Conservation (phyloP, 2,888 invertebrate species). For the Drosophila putrida region DNA sequence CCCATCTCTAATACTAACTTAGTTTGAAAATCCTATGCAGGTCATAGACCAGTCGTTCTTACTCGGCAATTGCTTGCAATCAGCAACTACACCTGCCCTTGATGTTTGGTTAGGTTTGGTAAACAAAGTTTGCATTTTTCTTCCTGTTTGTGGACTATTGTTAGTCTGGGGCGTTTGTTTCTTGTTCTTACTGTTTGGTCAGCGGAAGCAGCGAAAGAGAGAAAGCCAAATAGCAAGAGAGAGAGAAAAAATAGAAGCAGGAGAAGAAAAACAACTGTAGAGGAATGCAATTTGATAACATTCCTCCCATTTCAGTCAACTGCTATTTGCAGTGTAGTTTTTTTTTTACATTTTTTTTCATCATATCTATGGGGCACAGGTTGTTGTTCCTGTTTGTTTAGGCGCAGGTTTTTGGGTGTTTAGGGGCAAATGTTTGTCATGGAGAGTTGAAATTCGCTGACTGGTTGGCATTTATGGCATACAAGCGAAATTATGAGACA, state of each 20-base stretch:
- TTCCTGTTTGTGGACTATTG: slow-evolving; percentile 34
- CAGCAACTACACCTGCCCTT: slow-evolving; percentile 7
- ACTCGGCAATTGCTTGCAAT: not conserved
- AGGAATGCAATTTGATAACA: slow-evolving; percentile 63
- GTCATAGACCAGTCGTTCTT: slow-evolving; percentile 9
- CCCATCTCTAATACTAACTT: not conserved
- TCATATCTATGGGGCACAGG: slow-evolving; percentile 48
- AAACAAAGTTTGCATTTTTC: slow-evolving; percentile 35
- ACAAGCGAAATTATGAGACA: slow-evolving; percentile 66
- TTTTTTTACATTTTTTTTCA: not conserved
- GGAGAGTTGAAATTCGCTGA: slow-evolving; percentile 58
- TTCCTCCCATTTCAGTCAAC: slow-evolving; percentile 3
- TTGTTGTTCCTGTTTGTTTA: slow-evolving; percentile 44
- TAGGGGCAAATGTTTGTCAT: slow-evolving; percentile 67
- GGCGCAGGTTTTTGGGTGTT: slow-evolving; percentile 38
- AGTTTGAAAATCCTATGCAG: not conserved
- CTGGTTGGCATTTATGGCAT: slow-evolving; percentile 64
- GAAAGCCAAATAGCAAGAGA: slow-evolving; percentile 1
- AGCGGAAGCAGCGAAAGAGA: slow-evolving; percentile 34
- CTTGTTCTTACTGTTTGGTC: slow-evolving; percentile 49
- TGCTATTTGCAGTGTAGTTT: slow-evolving; percentile 40
- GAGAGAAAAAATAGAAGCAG: not conserved
- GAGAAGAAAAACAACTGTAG: slow-evolving; percentile 28
- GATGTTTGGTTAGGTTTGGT: slow-evolving; percentile 30
- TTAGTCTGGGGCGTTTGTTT: slow-evolving; percentile 29